Percentiles rank a stretch among this genome's conserved stretches.
Evolutionary conservation across 1,140 invertebrate species (phyloP).

Genomic region (Drosophila trapezifrons): DNA sequence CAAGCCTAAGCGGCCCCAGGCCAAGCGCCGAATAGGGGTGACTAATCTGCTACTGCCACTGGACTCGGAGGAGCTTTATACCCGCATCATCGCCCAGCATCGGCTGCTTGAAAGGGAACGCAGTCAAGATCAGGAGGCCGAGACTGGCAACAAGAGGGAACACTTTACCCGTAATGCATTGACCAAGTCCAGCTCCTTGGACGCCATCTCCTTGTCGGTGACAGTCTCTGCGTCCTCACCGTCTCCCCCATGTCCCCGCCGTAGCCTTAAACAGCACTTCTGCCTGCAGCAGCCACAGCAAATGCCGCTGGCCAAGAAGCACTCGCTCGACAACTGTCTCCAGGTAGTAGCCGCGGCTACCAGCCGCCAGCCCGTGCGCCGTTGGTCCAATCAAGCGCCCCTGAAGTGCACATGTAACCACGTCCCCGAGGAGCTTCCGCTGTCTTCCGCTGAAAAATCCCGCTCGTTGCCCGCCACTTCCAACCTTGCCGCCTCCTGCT

Average conservation of each 20-base stretch:
- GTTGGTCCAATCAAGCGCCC: slow-evolving; percentile 76
- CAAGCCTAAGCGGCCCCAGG: slow-evolving; percentile 60
- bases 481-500: background rate
- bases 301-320: slow-evolving; percentile 28
- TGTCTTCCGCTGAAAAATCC: slow-evolving; percentile 59
- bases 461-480: slow-evolving; percentile 56
- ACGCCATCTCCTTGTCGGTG: slow-evolving; percentile 75
- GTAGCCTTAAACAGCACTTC: slow-evolving; percentile 75
- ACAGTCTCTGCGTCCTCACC: slow-evolving; percentile 63
- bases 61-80: slow-evolving; percentile 81
- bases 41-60: slow-evolving; percentile 74
- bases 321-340: slow-evolving; percentile 38
- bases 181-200: slow-evolving; percentile 79
- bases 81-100: slow-evolving; percentile 77
- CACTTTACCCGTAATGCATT: slow-evolving; percentile 27
- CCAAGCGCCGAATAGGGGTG: slow-evolving; percentile 70
- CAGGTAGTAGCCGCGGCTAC: slow-evolving; percentile 1
- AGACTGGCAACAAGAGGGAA: slow-evolving; percentile 35
- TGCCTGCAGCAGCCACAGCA: slow-evolving; percentile 63
- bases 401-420: slow-evolving; percentile 68
- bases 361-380: slow-evolving; percentile 48
- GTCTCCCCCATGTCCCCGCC: slow-evolving; percentile 73
- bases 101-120: slow-evolving; percentile 27
- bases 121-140: slow-evolving; percentile 1
- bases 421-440: slow-evolving; percentile 32